These are phyloP conservation scores for Venustaconcha ellipsiformis DNA, from an alignment of 1,140 invertebrate genomes.

Conservation along the genomic window DNA sequence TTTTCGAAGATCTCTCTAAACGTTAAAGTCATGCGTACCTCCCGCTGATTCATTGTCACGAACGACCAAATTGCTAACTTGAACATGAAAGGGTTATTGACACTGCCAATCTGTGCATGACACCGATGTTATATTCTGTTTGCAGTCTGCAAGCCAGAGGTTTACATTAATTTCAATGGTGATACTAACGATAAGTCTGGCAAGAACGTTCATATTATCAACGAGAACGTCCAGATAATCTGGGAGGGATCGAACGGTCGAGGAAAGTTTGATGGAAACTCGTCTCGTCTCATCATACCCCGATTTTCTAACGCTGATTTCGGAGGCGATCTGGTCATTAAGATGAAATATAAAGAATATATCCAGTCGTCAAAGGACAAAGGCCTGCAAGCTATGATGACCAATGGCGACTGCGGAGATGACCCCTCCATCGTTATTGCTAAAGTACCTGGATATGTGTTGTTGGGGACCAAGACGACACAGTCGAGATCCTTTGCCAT, in stretches of 20 bases:
- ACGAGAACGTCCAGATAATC: slow-evolving; percentile 32
- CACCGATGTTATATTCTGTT: background rate
- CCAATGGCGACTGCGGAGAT: slow-evolving; percentile 46
- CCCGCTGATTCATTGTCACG: too few species aligned
- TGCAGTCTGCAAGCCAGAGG: slow-evolving; percentile 40
- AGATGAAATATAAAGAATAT: slow-evolving; percentile 35
- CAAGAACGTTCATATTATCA: slow-evolving; percentile 41
- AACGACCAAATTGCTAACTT: too few species aligned
- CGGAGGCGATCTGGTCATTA: slow-evolving; percentile 40
- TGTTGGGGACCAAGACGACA: slow-evolving; percentile 18
- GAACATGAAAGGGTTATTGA: too few species aligned
- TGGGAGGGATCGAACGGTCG: slow-evolving; percentile 39
- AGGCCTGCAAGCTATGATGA: slow-evolving; percentile 35
- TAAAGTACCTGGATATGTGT: slow-evolving; percentile 1
- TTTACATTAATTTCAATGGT: slow-evolving; percentile 40
- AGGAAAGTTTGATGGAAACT: slow-evolving; percentile 18
- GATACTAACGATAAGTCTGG: slow-evolving; percentile 38
- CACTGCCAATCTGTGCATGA: background rate
- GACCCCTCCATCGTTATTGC: slow-evolving; percentile 41
- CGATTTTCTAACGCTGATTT: slow-evolving; percentile 45
- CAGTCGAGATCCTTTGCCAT: slow-evolving; percentile 14
- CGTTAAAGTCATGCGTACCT: too few species aligned
- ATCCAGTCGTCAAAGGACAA: slow-evolving; percentile 11
- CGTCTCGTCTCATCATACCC: slow-evolving; percentile 34
- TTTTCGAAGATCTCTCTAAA: background rate